Evolutionary conservation across 92 coral and sea anemone species (phyloP).

Genomic region (Actinostola sp.): DNA sequence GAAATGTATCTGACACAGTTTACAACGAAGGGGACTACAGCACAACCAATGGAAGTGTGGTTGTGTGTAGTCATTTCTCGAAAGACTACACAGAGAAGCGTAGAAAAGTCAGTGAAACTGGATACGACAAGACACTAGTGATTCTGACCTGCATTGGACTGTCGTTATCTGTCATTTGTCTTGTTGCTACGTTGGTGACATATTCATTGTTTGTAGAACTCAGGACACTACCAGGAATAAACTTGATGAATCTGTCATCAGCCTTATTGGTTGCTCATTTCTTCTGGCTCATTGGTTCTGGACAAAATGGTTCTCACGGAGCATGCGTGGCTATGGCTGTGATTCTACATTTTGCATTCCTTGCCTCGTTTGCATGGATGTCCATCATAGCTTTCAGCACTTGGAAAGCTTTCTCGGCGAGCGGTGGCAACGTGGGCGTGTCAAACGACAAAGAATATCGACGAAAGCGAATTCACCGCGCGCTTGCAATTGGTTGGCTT

Average conservation of each 20-base stretch:
- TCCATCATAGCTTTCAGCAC: conserved; percentile 71
- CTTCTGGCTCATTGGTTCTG: conserved; percentile 29
- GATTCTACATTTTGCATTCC: conserved; percentile 50
- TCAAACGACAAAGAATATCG: conserved; percentile 15
- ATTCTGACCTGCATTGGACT: conserved; percentile 49
- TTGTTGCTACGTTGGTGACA: conserved; percentile 32
- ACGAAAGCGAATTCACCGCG: conserved; percentile 1
- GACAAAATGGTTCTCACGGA: conserved; percentile 5
- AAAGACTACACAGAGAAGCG: neutral
- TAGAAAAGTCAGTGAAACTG: neutral
- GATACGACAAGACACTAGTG: conserved; percentile 3
- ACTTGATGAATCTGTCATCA: conserved; percentile 48
- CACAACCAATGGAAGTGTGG: conserved; percentile 33
- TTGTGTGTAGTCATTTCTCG: conserved; percentile 32
- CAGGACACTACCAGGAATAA: conserved; percentile 55
- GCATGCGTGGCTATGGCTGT: conserved; percentile 59
- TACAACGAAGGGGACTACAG: conserved; percentile 37
- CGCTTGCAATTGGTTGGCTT: conserved; percentile 59
- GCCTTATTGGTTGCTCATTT: conserved; percentile 35
- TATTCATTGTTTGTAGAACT: conserved; percentile 46
- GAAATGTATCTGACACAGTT: conserved; percentile 28
- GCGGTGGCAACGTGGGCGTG: conserved; percentile 12
- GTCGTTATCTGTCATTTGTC: conserved; percentile 36
- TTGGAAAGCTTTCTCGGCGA: conserved; percentile 57
- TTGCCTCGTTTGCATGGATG: conserved; percentile 77